Conservation (phyloP, 2,797 vertebrate genomes). For the Ptychobarbus kaznakovi region DNA sequence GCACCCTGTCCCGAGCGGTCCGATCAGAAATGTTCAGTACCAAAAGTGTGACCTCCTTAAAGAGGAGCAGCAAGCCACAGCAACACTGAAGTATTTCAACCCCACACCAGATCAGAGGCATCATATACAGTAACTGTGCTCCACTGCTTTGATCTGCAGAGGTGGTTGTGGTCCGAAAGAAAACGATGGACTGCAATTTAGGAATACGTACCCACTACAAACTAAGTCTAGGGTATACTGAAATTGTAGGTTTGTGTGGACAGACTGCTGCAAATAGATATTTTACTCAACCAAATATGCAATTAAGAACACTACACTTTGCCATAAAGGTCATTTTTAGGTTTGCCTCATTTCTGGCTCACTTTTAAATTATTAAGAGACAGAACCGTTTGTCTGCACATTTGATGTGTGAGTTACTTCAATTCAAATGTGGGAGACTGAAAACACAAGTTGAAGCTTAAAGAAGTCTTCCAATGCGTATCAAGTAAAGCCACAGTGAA, state of each 20-base stretch:
- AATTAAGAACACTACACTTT: slow-evolving; percentile 69
- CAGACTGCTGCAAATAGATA: slow-evolving; percentile 60
- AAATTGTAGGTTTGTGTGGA: slow-evolving; percentile 58
- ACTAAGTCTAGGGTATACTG: slow-evolving; percentile 24
- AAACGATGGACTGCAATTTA: slow-evolving; percentile 27
- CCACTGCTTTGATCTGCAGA: not conserved
- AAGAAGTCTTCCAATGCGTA: not conserved
- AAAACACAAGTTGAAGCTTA: not conserved
- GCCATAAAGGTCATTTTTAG: slow-evolving; percentile 62
- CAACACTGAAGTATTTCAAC: not conserved
- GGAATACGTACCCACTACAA: slow-evolving; percentile 41
- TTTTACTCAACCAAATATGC: slow-evolving; percentile 63
- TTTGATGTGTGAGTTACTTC: not conserved
- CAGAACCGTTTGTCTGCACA: slow-evolving; percentile 38
- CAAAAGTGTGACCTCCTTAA: not conserved
- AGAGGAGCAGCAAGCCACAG: slow-evolving; percentile 1
- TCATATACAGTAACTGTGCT: not conserved
- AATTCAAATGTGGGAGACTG: not conserved
- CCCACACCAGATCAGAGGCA: not conserved
- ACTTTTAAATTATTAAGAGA: slow-evolving; percentile 62
- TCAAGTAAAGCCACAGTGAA: not conserved
- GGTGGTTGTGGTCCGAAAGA: not conserved
- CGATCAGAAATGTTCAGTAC: not conserved
- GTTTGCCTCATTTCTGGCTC: slow-evolving; percentile 51
- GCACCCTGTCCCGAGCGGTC: not conserved